These are phyloP conservation scores for Drosophila mettleri DNA, from an alignment of 2,888 invertebrate genomes.

Conservation along the genomic window DNA sequence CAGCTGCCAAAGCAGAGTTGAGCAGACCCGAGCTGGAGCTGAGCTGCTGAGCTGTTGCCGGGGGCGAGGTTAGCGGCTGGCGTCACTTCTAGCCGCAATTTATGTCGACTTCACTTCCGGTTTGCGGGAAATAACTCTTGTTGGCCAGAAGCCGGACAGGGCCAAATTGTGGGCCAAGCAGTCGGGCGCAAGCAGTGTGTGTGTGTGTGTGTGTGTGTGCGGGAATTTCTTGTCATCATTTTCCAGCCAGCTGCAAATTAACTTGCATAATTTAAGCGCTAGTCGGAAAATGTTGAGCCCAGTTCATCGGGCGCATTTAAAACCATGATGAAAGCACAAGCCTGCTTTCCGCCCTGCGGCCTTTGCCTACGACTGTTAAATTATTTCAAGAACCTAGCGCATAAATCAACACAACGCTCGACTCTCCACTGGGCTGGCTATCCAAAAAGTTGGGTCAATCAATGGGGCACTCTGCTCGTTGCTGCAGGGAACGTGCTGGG, in stretches of 20 bases:
- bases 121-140: slow-evolving; percentile 76
- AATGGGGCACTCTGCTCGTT: slow-evolving; percentile 17
- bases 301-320: slow-evolving; percentile 71
- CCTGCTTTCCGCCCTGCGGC: slow-evolving; percentile 47
- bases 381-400: slow-evolving; percentile 57
- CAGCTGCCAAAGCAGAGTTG: slow-evolving; percentile 47
- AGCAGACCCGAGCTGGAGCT: not conserved
- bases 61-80: slow-evolving; percentile 7
- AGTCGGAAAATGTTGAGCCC: slow-evolving; percentile 64
- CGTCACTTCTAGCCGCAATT: slow-evolving; percentile 75
- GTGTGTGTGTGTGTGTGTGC: slow-evolving; percentile 31
- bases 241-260: slow-evolving; percentile 72
- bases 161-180: not conserved
- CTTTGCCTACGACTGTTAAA: slow-evolving; percentile 48
- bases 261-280: slow-evolving; percentile 75
- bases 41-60: slow-evolving; percentile 20
- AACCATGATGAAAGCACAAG: slow-evolving; percentile 53
- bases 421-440: slow-evolving; percentile 13
- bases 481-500: not conserved
- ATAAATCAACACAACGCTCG: slow-evolving; percentile 58
- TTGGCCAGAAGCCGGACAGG: slow-evolving; percentile 39
- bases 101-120: slow-evolving; percentile 80
- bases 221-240: slow-evolving; percentile 76
- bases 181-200: not conserved
- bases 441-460: slow-evolving; percentile 37